A percentile compares a stretch with the other conserved stretches of the same genome.
phyloP scores from a whole-genome alignment of 2,888 invertebrate species.

The Meta bourneti region DNA sequence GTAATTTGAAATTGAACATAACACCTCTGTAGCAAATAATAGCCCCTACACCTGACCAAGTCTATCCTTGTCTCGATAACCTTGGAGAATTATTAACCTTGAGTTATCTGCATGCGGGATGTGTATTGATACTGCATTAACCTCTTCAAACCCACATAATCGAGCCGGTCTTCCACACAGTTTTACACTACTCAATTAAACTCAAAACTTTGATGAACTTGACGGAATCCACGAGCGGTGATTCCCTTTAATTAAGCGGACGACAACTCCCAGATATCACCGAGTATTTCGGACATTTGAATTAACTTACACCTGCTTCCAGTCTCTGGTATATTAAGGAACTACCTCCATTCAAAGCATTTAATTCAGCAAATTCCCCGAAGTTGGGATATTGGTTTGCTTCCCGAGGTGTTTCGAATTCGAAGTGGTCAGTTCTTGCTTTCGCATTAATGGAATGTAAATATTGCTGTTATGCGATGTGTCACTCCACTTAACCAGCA shows the following conservation, averaged over 20 bases:
- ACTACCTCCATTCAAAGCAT: neutral
- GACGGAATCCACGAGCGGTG: neutral
- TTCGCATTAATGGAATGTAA: neutral
- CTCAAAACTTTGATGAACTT: neutral
- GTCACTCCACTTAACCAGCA: neutral
- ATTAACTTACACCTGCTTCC: neutral
- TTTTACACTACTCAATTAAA: neutral
- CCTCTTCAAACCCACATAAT: neutral
- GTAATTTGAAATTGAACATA: neutral
- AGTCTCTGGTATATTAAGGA: neutral
- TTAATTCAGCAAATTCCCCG: neutral
- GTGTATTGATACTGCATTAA: neutral
- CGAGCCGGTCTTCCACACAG: neutral
- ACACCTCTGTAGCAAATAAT: neutral
- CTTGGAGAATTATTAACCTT: neutral
- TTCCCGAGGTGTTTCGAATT: neutral
- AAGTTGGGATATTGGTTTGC: neutral
- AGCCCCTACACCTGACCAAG: neutral
- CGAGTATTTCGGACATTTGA: no score
- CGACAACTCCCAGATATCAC: no score
- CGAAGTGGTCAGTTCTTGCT: neutral
- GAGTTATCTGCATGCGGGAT: neutral
- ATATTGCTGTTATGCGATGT: neutral
- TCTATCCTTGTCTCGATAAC: neutral
- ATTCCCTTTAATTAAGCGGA: neutral